Evolutionary conservation across 1,140 invertebrate species (phyloP).

Genomic region (Drosophila obscura): DNA sequence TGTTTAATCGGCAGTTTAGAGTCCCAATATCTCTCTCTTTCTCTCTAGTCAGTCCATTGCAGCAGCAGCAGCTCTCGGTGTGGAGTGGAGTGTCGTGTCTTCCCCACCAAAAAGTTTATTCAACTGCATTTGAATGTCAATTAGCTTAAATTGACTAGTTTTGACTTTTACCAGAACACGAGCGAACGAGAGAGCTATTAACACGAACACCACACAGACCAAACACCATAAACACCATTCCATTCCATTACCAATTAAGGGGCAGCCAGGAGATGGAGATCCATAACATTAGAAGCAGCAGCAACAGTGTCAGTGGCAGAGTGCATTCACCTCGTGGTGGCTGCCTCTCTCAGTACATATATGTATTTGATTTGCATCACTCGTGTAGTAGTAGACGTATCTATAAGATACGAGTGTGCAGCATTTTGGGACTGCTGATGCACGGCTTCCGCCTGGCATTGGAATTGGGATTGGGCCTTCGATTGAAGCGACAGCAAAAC

Average conservation of each 20-base stretch:
- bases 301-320: constrained; percentile 17
- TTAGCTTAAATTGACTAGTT: constrained; percentile 76
- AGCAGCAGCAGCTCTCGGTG: too few relatives aligned
- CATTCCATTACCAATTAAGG: constrained; percentile 53
- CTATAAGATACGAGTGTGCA: constrained; percentile 38
- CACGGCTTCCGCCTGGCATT: constrained; percentile 36
- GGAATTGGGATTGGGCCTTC: too few relatives aligned
- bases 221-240: constrained; percentile 34
- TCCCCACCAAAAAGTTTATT: constrained; percentile 58
- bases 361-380: constrained; percentile 60
- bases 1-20: background rate
- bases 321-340: constrained; percentile 70
- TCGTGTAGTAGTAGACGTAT: constrained; percentile 10
- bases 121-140: constrained; percentile 82
- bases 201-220: constrained; percentile 41
- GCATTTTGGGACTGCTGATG: constrained; percentile 34
- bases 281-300: constrained; percentile 39
- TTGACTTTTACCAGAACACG: constrained; percentile 61
- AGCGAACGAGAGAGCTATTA: constrained; percentile 56
- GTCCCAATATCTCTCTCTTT: too few relatives aligned
- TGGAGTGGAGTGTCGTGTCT: background rate
- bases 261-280: constrained; percentile 26
- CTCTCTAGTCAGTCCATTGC: too few relatives aligned
- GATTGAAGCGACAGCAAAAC: constrained; percentile 28
- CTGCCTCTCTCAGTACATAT: constrained; percentile 22